Evolutionary conservation across 1,140 invertebrate species (phyloP).

Genomic region (Micrasema minimum): DNA sequence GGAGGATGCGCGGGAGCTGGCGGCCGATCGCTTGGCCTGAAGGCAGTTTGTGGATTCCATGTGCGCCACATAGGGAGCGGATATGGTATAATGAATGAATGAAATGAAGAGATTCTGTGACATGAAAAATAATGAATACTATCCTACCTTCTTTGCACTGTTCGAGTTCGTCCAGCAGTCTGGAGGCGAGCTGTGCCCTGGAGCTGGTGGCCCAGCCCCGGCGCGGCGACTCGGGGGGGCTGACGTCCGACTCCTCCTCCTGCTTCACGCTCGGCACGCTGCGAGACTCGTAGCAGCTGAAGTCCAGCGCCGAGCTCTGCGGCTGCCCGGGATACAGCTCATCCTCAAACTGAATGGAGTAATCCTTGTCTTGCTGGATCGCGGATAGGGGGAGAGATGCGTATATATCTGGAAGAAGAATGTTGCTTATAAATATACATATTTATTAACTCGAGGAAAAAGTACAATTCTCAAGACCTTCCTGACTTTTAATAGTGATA

Average conservation of each 20-base stretch:
- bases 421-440: too few relatives aligned
- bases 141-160: conserved; percentile 64
- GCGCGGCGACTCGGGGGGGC: conserved; percentile 37
- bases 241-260: conserved; percentile 35
- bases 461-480: too few relatives aligned
- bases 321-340: conserved; percentile 7
- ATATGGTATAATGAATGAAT: too few relatives aligned
- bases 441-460: too few relatives aligned
- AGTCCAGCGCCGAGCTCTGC: not conserved
- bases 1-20: too few relatives aligned
- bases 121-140: too few relatives aligned
- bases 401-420: conserved; percentile 38
- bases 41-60: too few relatives aligned
- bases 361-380: conserved; percentile 47
- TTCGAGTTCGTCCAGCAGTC: conserved; percentile 65
- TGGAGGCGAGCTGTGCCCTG: conserved; percentile 61
- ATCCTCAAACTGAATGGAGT: conserved; percentile 9
- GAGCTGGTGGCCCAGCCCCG: conserved; percentile 49
- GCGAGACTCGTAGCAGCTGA: not conserved
- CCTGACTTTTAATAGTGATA: too few relatives aligned
- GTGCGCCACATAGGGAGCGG: too few relatives aligned
- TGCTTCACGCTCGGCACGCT: conserved; percentile 6
- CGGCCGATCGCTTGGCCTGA: too few relatives aligned
- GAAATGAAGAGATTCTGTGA: not conserved
- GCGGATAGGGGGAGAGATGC: conserved; percentile 48